phyloP scores from a whole-genome alignment of 2,888 invertebrate genomes.

The Malthinus seriepunctatus region DNA sequence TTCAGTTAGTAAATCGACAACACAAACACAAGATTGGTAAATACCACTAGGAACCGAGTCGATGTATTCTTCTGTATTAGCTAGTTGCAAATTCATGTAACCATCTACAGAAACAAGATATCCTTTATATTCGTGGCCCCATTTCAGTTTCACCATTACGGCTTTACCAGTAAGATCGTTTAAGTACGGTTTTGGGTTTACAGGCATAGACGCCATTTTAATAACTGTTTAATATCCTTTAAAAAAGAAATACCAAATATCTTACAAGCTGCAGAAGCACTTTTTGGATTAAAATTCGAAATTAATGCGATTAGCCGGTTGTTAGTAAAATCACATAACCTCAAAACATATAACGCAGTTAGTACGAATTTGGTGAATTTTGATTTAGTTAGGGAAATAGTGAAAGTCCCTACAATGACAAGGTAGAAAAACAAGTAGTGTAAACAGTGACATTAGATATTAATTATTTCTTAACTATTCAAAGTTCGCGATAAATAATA shows the following conservation, averaged over 20 bases:
- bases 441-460: background rate
- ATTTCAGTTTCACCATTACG: slow-evolving; percentile 96
- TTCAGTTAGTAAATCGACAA: slow-evolving; percentile 10
- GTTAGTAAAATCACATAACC: too few relatives aligned
- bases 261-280: too few relatives aligned
- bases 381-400: too few relatives aligned
- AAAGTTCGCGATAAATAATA: background rate
- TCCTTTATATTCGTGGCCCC: slow-evolving; percentile 99
- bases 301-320: too few relatives aligned
- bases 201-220: slow-evolving; percentile 85
- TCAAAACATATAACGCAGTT: too few relatives aligned
- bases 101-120: slow-evolving; percentile 97
- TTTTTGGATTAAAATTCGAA: too few relatives aligned
- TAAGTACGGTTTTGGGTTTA: slow-evolving; percentile 98
- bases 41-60: slow-evolving; percentile 87
- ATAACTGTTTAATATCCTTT: background rate
- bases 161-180: slow-evolving; percentile 98
- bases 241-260: too few relatives aligned
- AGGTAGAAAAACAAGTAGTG: background rate
- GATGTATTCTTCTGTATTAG: slow-evolving; percentile 96
- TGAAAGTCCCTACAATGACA: background rate
- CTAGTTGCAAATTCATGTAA: slow-evolving; percentile 98
- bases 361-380: too few relatives aligned
- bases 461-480: background rate
- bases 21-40: background rate